These are phyloP conservation scores for Automeris io DNA, from an alignment of 2,888 invertebrate species.

Conservation along the genomic window DNA sequence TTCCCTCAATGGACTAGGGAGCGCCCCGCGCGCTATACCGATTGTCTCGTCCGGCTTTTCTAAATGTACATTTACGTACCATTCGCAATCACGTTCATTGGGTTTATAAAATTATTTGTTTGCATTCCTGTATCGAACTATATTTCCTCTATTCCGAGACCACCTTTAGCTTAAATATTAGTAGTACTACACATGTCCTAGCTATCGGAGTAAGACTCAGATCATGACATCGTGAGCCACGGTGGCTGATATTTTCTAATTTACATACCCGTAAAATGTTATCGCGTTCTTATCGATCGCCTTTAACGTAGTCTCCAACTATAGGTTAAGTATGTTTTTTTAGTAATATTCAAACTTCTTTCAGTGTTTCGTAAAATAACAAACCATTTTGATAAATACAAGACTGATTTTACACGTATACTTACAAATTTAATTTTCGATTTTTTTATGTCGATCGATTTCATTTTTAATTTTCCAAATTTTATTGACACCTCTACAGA, in stretches of 20 bases:
- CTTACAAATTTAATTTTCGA: too few relatives aligned
- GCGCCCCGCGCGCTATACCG: constrained; percentile 45
- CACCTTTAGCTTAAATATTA: background rate
- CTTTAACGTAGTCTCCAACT: too few relatives aligned
- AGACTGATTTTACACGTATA: background rate
- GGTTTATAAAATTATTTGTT: constrained; percentile 9
- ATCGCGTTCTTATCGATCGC: background rate
- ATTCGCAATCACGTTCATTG: constrained; percentile 52
- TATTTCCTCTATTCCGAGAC: background rate
- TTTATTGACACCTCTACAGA: too few relatives aligned
- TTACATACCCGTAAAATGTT: background rate
- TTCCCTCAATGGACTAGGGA: constrained; percentile 53
- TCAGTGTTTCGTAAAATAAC: background rate
- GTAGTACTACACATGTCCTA: background rate
- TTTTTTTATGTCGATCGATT: too few relatives aligned
- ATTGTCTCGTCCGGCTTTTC: constrained; percentile 68
- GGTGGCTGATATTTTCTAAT: background rate
- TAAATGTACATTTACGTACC: constrained; percentile 43
- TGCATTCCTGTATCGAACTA: background rate
- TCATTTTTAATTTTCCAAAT: too few relatives aligned
- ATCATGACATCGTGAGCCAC: background rate
- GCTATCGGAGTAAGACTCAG: background rate
- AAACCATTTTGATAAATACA: background rate
- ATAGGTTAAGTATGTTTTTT: background rate
- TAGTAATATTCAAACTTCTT: too few relatives aligned